These are phyloP conservation scores for Ptychobarbus kaznakovi DNA, from an alignment of 2,797 vertebrate species.

Conservation along the genomic window DNA sequence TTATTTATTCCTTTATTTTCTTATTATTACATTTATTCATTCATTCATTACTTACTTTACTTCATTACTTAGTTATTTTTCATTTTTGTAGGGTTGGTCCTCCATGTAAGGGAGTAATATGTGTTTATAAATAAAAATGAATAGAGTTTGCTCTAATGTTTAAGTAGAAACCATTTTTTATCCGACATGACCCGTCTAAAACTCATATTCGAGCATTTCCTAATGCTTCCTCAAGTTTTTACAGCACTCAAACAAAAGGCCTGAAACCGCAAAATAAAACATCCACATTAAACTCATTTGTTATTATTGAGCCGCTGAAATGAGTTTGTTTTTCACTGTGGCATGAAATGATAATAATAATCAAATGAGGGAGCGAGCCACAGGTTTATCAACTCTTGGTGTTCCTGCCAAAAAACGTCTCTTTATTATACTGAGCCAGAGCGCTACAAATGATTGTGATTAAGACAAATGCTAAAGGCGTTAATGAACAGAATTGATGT, in stretches of 20 bases:
- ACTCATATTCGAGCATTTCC: background rate
- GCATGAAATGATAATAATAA: slow-evolving; percentile 67
- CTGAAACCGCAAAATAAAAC: slow-evolving; percentile 66
- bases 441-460: background rate
- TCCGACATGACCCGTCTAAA: background rate
- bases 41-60: too few relatives aligned
- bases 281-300: slow-evolving; percentile 68
- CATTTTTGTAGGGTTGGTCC: background rate
- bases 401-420: background rate
- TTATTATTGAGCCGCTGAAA: slow-evolving; percentile 67
- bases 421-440: background rate
- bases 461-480: background rate
- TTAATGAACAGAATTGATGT: background rate
- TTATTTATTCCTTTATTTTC: too few relatives aligned
- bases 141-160: background rate
- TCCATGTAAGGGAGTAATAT: background rate
- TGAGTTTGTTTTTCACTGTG: slow-evolving; percentile 66
- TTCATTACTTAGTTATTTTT: too few relatives aligned
- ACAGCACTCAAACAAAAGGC: slow-evolving; percentile 34
- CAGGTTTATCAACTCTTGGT: slow-evolving; percentile 50
- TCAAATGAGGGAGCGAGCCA: slow-evolving; percentile 69
- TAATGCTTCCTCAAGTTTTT: background rate
- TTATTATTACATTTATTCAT: too few relatives aligned
- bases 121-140: background rate
- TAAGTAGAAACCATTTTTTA: background rate